Evolutionary conservation across 2,888 invertebrate species (phyloP).

Genomic region (Harpalus rufipes): DNA sequence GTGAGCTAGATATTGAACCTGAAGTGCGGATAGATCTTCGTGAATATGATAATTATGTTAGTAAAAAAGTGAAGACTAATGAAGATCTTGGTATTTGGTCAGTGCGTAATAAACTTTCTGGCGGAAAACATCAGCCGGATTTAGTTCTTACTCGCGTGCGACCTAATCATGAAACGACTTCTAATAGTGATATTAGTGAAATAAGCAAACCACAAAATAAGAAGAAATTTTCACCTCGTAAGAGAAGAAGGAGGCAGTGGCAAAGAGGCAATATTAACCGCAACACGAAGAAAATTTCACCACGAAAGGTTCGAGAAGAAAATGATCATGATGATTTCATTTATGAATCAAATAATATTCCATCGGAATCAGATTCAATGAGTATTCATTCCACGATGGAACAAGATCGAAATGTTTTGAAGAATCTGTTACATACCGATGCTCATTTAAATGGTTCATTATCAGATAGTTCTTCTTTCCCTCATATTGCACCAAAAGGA

Average conservation of each 20-base stretch:
- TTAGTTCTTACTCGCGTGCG: slow-evolving; percentile 36
- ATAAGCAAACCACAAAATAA: neutral
- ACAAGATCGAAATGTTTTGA: neutral
- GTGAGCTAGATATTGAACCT: slow-evolving; percentile 39
- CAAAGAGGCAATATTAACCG: neutral
- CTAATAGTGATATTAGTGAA: slow-evolving; percentile 10
- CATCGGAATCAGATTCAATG: neutral
- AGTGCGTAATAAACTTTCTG: slow-evolving; percentile 11
- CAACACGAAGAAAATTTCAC: neutral
- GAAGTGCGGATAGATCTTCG: neutral
- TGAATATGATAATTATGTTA: neutral
- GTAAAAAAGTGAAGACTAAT: slow-evolving; percentile 9
- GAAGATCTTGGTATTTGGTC: slow-evolving; percentile 48
- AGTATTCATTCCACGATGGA: neutral
- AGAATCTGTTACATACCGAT: slow-evolving; percentile 17
- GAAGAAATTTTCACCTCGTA: neutral
- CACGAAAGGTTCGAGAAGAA: neutral
- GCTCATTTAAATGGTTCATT: slow-evolving; percentile 10
- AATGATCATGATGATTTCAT: neutral
- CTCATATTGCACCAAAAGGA: neutral
- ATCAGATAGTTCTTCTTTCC: neutral
- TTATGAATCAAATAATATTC: neutral
- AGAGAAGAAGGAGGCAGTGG: neutral
- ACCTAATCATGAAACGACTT: neutral
- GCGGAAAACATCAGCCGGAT: slow-evolving; percentile 31